phyloP scores from a whole-genome alignment of 2,888 invertebrate species.

The Allophyes oxyacanthae region DNA sequence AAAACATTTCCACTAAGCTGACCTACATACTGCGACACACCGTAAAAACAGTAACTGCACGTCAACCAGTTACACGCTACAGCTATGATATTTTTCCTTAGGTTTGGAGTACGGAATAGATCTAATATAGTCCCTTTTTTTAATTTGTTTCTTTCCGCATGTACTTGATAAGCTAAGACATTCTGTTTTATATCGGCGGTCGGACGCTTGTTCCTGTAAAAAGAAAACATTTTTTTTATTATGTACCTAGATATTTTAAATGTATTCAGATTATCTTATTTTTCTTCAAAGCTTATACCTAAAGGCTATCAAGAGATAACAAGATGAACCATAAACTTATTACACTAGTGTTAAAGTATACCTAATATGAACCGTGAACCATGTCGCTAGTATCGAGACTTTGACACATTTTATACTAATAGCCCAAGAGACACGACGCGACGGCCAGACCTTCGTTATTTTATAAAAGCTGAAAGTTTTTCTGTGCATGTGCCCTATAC shows the following conservation, averaged over 20 bases:
- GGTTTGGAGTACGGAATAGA: constrained; percentile 91
- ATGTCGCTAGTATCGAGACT: no score
- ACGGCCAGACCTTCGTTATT: no score
- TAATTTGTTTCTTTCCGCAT: constrained; percentile 66
- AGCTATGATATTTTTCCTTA: constrained; percentile 91
- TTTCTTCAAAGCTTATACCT: neutral
- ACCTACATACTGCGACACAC: constrained; percentile 94
- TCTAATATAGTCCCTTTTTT: constrained; percentile 90
- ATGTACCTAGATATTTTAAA: no score
- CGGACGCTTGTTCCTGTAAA: constrained; percentile 83
- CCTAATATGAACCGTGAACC: no score
- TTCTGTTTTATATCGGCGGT: constrained; percentile 77
- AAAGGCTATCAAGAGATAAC: no score
- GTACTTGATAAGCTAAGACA: constrained; percentile 74
- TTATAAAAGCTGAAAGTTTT: no score
- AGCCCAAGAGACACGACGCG: no score
- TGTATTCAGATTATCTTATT: neutral
- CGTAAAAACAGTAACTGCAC: constrained; percentile 93
- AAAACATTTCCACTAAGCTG: constrained; percentile 94
- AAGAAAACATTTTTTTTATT: no score
- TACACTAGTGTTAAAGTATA: no score
- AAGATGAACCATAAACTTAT: no score
- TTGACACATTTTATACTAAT: no score
- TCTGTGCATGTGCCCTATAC: no score
- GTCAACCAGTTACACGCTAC: constrained; percentile 94